A percentile compares a stretch with the other conserved stretches of the same genome.
phyloP scores from a whole-genome alignment of 1,140 invertebrate species.

The Philopotamus ludificatus region DNA sequence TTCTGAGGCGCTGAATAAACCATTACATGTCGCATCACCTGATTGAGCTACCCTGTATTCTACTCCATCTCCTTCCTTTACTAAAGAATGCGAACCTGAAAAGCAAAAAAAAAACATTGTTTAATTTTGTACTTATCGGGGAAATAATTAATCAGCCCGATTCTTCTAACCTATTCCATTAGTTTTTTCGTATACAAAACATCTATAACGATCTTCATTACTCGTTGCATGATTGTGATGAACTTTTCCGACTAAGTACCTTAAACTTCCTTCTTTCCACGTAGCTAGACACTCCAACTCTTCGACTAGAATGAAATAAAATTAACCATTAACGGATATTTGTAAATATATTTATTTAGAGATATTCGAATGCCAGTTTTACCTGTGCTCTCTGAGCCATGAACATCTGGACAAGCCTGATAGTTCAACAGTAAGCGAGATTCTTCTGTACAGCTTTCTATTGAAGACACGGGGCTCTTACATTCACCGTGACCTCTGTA shows the following conservation, averaged over 20 bases:
- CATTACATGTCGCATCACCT: slow-evolving; percentile 79
- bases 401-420: slow-evolving; percentile 82
- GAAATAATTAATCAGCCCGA: neutral
- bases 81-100: slow-evolving; percentile 45
- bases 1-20: slow-evolving; percentile 75
- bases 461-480: slow-evolving; percentile 69
- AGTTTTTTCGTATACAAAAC: slow-evolving; percentile 87
- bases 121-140: neutral
- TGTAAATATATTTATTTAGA: neutral
- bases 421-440: slow-evolving; percentile 75
- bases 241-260: slow-evolving; percentile 75
- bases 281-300: slow-evolving; percentile 78
- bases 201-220: slow-evolving; percentile 88
- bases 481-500: slow-evolving; percentile 72
- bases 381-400: slow-evolving; percentile 69
- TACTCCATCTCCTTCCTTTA: slow-evolving; percentile 55
- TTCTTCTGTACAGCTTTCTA: slow-evolving; percentile 81
- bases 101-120: neutral
- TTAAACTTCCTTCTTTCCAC: slow-evolving; percentile 82
- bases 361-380: neutral
- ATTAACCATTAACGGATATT: slow-evolving; percentile 1
- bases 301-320: slow-evolving; percentile 63
- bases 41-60: slow-evolving; percentile 75
- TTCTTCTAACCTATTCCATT: slow-evolving; percentile 54
- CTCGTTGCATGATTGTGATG: slow-evolving; percentile 81